Percentiles rank a stretch among this genome's conserved stretches.
These are phyloP conservation scores for Spatulosminthurus flaviceps DNA, from an alignment of 2,888 invertebrate genomes.

Conservation along the genomic window DNA sequence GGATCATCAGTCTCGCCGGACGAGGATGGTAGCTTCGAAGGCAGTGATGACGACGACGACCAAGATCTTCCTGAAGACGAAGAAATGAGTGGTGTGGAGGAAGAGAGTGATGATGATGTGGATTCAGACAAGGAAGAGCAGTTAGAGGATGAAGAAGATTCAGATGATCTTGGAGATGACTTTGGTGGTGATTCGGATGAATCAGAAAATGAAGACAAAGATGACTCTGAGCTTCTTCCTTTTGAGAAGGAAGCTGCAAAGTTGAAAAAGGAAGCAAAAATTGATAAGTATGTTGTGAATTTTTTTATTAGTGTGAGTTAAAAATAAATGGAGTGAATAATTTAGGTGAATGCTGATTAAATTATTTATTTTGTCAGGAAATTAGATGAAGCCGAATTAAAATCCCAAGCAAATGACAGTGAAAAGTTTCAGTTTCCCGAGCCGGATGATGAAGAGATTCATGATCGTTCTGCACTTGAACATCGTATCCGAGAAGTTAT, in stretches of 20 bases:
- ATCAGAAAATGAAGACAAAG: constrained; percentile 65
- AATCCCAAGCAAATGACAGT: constrained; percentile 74
- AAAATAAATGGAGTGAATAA: neutral
- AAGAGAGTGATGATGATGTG: constrained; percentile 64
- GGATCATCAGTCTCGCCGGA: constrained; percentile 61
- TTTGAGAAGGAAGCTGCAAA: constrained; percentile 85
- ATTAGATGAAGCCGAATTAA: constrained; percentile 82
- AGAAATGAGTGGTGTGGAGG: constrained; percentile 67
- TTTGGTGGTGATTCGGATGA: constrained; percentile 64
- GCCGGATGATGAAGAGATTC: constrained; percentile 76
- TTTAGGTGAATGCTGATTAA: too few relatives aligned
- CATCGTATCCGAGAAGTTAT: constrained; percentile 87
- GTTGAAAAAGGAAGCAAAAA: constrained; percentile 77
- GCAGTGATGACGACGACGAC: constrained; percentile 40
- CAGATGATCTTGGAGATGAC: constrained; percentile 51
- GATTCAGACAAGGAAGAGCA: constrained; percentile 65
- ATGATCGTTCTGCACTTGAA: constrained; percentile 83
- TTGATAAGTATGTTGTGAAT: constrained; percentile 69
- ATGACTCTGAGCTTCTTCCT: constrained; percentile 78
- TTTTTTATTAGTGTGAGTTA: neutral
- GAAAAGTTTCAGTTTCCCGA: constrained; percentile 77
- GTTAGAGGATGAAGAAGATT: constrained; percentile 45
- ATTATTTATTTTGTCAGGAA: constrained; percentile 67
- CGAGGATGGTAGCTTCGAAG: constrained; percentile 65
- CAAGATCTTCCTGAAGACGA: constrained; percentile 53